A percentile compares a stretch with the other conserved stretches of the same genome.
These are phyloP conservation scores for Mesopsocus fuscifrons DNA, from an alignment of 2,888 invertebrate genomes.

Conservation along the genomic window DNA sequence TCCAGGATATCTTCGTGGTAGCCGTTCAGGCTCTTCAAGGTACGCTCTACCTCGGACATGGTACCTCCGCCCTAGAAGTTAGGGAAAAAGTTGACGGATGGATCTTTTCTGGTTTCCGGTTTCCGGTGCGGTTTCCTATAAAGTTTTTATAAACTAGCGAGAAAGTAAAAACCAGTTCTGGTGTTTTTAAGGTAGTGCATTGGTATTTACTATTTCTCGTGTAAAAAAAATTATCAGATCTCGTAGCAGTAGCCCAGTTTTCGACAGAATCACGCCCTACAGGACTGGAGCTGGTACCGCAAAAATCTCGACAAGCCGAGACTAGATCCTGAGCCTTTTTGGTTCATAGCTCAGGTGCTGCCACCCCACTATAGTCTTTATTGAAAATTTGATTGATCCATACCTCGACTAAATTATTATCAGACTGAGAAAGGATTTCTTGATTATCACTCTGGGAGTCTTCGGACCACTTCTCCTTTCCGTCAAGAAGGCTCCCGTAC, in stretches of 20 bases:
- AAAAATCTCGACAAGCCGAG: too few species aligned
- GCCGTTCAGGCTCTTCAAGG: conserved; percentile 73
- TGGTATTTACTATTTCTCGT: too few species aligned
- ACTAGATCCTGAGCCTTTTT: too few species aligned
- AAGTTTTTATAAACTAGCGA: not conserved
- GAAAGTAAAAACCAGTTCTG: not conserved
- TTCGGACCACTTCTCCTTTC: conserved; percentile 47
- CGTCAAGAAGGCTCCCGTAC: conserved; percentile 51
- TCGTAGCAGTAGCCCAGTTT: too few species aligned
- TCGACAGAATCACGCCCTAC: too few species aligned
- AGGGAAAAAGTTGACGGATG: conserved; percentile 13
- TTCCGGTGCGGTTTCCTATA: too few species aligned
- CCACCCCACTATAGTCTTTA: too few species aligned
- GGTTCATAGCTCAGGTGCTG: too few species aligned
- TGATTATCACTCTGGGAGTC: conserved; percentile 47
- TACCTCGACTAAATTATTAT: conserved; percentile 29
- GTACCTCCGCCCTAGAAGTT: conserved; percentile 28
- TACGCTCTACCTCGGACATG: conserved; percentile 60
- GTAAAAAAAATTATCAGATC: too few species aligned
- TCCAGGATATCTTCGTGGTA: conserved; percentile 85
- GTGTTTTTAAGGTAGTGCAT: not conserved
- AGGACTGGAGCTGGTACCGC: too few species aligned
- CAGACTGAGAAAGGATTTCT: conserved; percentile 45
- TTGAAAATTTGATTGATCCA: too few species aligned
- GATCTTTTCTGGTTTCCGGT: too few species aligned